A percentile compares a stretch with the other conserved stretches of the same genome.
Conservation (phyloP, 1,140 invertebrate genomes). For the Trichonephila inaurata region DNA sequence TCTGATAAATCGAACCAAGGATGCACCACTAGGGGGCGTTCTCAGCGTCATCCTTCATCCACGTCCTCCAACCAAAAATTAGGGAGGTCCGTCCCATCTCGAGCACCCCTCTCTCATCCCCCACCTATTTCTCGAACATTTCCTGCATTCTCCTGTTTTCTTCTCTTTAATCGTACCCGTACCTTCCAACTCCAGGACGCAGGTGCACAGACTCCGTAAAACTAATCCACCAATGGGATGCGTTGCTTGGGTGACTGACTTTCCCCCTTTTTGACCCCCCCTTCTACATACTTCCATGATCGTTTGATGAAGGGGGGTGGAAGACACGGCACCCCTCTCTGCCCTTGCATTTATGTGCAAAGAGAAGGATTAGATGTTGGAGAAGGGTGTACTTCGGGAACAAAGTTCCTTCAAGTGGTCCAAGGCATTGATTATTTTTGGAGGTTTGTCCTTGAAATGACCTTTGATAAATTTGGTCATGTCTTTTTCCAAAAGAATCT, state of each 20-base stretch:
- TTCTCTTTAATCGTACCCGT: conserved; percentile 69
- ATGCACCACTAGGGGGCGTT: conserved; percentile 37
- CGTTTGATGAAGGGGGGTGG: background rate
- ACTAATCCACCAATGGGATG: conserved; percentile 73
- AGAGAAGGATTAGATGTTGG: conserved; percentile 26
- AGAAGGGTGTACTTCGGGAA: conserved; percentile 30
- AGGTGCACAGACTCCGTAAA: conserved; percentile 70
- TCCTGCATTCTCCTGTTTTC: conserved; percentile 52
- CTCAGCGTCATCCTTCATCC: conserved; percentile 64
- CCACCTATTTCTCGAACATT: conserved; percentile 6
- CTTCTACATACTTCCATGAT: conserved; percentile 50
- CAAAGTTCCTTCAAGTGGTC: conserved; percentile 51
- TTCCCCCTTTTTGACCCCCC: background rate
- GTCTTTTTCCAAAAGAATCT: background rate
- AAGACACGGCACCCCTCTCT: background rate
- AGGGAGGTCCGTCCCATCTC: conserved; percentile 46
- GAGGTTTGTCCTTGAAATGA: conserved; percentile 61
- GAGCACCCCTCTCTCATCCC: background rate
- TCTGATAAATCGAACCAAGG: conserved; percentile 57
- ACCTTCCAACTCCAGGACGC: conserved; percentile 46
- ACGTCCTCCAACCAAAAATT: conserved; percentile 75
- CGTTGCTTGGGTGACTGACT: background rate
- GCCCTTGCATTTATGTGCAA: conserved; percentile 8
- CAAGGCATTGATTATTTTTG: conserved; percentile 67
- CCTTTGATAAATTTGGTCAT: conserved; percentile 41